Evolutionary conservation across 2,888 invertebrate species (phyloP), one percentile per base, ranked within the genome.

Genomic region (Dorcus parallelipipedus): DNA sequence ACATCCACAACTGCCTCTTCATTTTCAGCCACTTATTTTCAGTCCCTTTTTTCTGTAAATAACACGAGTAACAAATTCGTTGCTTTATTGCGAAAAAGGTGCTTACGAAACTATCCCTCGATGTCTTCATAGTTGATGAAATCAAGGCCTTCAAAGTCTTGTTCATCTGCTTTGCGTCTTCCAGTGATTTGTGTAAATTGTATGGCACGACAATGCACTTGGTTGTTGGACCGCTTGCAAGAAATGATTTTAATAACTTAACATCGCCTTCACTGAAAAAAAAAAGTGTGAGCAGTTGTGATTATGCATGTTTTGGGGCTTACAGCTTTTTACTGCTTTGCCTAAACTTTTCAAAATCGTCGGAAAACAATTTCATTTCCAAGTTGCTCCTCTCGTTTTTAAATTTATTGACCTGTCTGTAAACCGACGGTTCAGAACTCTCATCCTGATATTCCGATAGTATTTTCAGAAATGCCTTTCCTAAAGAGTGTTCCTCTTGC

Each of bases 1-100:
- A 45, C 38, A 56, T 56, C 56, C 56, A 56, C 41, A 56, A 14
- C 39, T 47, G 56, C n/a, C 56, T 43, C 26, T 51, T 50, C 43
- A 45, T 33, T 51, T 56, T 56, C 9, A 56, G 9, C 56, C 56
- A 56, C 40, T 45, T 26, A 47, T 51, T 38, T 56, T 56, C 8
- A 51, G 56, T 47, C 33, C 23, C 9, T 40, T 51, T 38, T 17
- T 47, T 52, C 56, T 56, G 38, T 33, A 56, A 56, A 38, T 6
- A 33, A 23, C 7, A 26, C 26, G 6, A 33, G 7, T 3, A 5
- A 4, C 26, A 5, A 33, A 20, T 20, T 4, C 7, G 7, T 33
- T 4, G 26, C 20, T 33, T 6, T 5, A 0, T 33, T 33, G 26
- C 26, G 3, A 6, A 33, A 33, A 14, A 14, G 14, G 14, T 14